Percentiles rank a stretch among this genome's conserved stretches.
phyloP scores from a whole-genome alignment of 2,113 vertebrate genomes.

The Elgaria multicarinata region DNA sequence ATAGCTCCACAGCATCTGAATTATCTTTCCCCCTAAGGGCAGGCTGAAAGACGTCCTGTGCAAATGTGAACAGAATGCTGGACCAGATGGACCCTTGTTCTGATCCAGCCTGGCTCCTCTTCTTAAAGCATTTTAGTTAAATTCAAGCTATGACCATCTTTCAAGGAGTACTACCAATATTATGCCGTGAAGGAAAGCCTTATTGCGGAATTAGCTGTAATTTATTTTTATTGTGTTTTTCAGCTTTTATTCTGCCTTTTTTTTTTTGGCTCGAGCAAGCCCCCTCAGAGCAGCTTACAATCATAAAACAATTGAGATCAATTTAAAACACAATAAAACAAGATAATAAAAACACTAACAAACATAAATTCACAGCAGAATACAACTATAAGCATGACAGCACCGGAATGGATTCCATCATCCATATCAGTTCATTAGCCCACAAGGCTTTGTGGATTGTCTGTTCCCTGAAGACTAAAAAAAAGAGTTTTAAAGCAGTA shows the following conservation, averaged over 20 bases:
- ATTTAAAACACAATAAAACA: conserved; percentile 14
- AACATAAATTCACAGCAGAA: background rate
- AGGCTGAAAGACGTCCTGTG: conserved; percentile 56
- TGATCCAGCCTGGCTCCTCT: too few relatives aligned
- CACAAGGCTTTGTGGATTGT: background rate
- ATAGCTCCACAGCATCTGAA: conserved; percentile 60
- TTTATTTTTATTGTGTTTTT: background rate
- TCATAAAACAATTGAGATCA: conserved; percentile 10
- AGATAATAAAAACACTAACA: background rate
- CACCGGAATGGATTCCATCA: background rate
- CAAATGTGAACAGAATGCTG: too few relatives aligned
- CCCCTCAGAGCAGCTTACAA: background rate
- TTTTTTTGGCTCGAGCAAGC: background rate
- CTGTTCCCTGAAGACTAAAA: background rate
- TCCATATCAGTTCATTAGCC: background rate
- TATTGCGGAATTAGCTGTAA: background rate
- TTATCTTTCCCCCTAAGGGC: conserved; percentile 45
- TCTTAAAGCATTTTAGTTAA: background rate
- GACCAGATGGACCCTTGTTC: too few relatives aligned
- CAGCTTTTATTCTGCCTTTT: background rate
- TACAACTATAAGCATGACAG: background rate
- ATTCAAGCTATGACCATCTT: background rate
- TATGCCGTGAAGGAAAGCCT: background rate
- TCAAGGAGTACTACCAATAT: background rate
- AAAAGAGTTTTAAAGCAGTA: too few relatives aligned